A percentile compares a stretch with the other conserved stretches of the same genome.
Evolutionary conservation across 2,797 vertebrate genomes (phyloP).

Genomic region (Austrolebias charrua): DNA sequence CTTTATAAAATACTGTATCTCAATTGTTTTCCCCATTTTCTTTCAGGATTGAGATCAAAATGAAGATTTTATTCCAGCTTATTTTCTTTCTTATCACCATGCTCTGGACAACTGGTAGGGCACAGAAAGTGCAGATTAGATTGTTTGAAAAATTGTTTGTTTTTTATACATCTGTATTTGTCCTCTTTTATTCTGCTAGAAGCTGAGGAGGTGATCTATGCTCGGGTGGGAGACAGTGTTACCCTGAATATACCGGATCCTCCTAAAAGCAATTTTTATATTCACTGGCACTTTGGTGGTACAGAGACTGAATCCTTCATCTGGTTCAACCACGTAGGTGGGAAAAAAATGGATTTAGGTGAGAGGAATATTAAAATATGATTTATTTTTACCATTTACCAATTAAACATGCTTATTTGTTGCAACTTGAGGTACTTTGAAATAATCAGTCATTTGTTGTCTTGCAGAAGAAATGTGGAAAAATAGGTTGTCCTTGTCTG

Average conservation of each 20-base stretch:
- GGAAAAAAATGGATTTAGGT: rapidly evolving
- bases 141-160: background rate
- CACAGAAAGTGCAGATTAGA: background rate
- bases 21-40: background rate
- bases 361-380: background rate
- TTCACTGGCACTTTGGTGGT: conserved; percentile 34
- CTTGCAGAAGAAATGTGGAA: conserved; percentile 26
- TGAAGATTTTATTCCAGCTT: conserved; percentile 27
- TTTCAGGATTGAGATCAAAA: conserved; percentile 39
- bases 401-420: background rate
- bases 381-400: background rate
- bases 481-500: rapidly evolving
- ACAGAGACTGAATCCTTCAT: rapidly evolving
- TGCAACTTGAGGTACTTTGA: background rate
- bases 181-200: conserved; percentile 36
- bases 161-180: conserved; percentile 5
- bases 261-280: background rate
- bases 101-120: conserved; percentile 34
- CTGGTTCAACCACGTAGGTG: rapidly evolving
- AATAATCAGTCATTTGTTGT: background rate
- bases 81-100: conserved; percentile 24
- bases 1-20: background rate
- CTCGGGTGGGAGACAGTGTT: conserved; percentile 21
- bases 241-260: rapidly evolving
- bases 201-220: conserved; percentile 30